Percentiles rank a stretch among this genome's conserved stretches.
Conservation (phyloP, 2,113 vertebrate genomes). For the Serilophus lunatus region DNA sequence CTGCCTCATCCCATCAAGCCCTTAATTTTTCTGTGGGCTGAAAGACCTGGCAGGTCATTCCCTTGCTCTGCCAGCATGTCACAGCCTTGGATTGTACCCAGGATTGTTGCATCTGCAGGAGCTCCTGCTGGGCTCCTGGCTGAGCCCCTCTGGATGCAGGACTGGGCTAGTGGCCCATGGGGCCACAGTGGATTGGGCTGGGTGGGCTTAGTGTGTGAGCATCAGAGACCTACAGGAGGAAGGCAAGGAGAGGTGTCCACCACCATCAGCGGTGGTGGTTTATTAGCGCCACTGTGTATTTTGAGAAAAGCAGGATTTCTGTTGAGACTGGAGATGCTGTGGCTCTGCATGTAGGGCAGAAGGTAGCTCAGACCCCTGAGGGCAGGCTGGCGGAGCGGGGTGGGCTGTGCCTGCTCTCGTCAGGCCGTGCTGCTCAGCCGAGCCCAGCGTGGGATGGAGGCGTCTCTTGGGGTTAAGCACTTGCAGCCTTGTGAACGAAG, state of each 20-base stretch:
- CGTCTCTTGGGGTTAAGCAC: background rate
- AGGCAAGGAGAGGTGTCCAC: background rate
- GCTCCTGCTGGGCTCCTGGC: background rate
- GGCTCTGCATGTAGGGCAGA: background rate
- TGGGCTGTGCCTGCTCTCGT: background rate
- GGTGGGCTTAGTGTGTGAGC: background rate
- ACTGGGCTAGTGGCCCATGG: background rate
- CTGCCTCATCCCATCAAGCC: background rate
- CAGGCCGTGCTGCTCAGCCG: accelerated
- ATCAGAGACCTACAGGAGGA: background rate
- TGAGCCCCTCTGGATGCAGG: background rate
- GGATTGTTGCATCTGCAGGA: accelerated
- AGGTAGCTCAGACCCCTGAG: background rate
- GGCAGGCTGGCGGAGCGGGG: background rate
- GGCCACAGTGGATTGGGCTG: accelerated
- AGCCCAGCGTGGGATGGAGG: background rate
- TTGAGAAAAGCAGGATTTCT: background rate
- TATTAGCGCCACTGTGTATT: accelerated
- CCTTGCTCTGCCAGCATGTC: background rate
- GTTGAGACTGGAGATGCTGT: background rate
- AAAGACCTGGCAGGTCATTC: background rate
- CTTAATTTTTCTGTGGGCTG: background rate
- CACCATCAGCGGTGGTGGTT: background rate
- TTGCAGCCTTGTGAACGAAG: background rate
- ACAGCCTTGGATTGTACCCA: background rate